Evolutionary conservation across 2,888 invertebrate genomes (phyloP), one percentile per base, ranked within the genome.

Genomic region (Theretra japonica): DNA sequence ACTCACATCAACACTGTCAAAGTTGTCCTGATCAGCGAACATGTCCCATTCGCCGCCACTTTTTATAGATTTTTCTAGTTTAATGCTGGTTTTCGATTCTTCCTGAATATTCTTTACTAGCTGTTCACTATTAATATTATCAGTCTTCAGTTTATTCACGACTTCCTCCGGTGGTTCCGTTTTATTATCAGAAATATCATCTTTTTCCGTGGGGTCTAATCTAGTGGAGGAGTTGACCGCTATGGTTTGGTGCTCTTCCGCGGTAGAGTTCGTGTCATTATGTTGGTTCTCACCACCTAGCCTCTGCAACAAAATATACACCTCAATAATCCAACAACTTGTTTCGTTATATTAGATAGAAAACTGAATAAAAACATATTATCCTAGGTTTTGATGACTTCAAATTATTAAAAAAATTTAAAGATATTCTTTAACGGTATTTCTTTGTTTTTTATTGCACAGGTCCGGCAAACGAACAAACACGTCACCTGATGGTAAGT

Each of bases 21-120:
- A 97, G 88, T 97, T 97, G 83, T 98, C 97, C 78, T 97, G 97
- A 84, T 99, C 98, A 57, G 99, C 98, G 93, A 98, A 98, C 97
- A 98, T 98, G 83, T 98, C 98, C 97, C 97, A 97, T 80, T 97
- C 96, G 19, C 95, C 28, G 19, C 95, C 28, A n/a, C 69, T 74
- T 33, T 79, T 80, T 25, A 88, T 86, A 0, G 91, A 86, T 75
- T 92, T 91, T 75, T 92, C 88, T 71, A 83, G 70, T 72, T 86
- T 87, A 3, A 77, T 19, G 7, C 77, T 86, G 60, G 82, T 68
- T 77, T 81, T 87, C 70, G 77, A 77, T 79, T 84, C 82, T 73
- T 74, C 82, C 70, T 83, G 76, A 3, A 77, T 73, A 23, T 79
- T 80, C 53, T 74, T 79, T 57, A 79, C 70, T 3, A 79, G 15